These are phyloP conservation scores for Euura saliciscinereae DNA, from an alignment of 1,140 invertebrate species.

Conservation along the genomic window DNA sequence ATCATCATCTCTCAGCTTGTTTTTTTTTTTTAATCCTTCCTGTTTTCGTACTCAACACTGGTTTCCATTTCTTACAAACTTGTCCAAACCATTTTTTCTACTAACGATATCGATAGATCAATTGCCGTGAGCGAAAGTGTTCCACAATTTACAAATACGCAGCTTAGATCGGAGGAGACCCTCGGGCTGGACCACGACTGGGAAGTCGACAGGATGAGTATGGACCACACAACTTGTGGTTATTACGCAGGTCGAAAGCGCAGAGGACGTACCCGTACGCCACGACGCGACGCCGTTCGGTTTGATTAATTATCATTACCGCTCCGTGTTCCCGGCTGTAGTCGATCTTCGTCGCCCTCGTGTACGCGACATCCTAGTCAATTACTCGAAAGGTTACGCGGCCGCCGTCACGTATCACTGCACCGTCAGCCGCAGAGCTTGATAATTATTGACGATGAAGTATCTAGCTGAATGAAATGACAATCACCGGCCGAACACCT, in stretches of 20 bases:
- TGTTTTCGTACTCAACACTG: neutral
- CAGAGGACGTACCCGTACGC: slow-evolving; percentile 27
- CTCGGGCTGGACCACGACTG: slow-evolving; percentile 11
- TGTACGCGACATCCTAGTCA: slow-evolving; percentile 32
- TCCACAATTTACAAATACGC: neutral
- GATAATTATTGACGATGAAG: too few relatives aligned
- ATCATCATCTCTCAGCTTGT: neutral
- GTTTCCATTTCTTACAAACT: neutral
- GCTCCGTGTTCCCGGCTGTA: slow-evolving; percentile 15
- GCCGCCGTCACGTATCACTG: too few relatives aligned
- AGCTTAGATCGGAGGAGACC: neutral
- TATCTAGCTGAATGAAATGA: too few relatives aligned
- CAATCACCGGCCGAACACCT: too few relatives aligned
- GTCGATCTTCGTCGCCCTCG: slow-evolving; percentile 19
- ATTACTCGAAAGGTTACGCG: slow-evolving; percentile 9
- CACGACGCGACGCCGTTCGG: slow-evolving; percentile 29
- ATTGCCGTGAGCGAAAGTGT: slow-evolving; percentile 1
- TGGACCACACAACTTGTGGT: slow-evolving; percentile 44
- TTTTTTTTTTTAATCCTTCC: neutral
- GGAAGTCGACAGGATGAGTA: slow-evolving; percentile 27
- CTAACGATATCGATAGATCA: neutral
- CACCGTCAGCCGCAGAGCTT: too few relatives aligned
- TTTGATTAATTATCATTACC: slow-evolving; percentile 49
- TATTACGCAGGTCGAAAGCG: slow-evolving; percentile 36
- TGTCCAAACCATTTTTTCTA: neutral